Conservation (phyloP, 2,113 vertebrate species). For the Gavia stellata region DNA sequence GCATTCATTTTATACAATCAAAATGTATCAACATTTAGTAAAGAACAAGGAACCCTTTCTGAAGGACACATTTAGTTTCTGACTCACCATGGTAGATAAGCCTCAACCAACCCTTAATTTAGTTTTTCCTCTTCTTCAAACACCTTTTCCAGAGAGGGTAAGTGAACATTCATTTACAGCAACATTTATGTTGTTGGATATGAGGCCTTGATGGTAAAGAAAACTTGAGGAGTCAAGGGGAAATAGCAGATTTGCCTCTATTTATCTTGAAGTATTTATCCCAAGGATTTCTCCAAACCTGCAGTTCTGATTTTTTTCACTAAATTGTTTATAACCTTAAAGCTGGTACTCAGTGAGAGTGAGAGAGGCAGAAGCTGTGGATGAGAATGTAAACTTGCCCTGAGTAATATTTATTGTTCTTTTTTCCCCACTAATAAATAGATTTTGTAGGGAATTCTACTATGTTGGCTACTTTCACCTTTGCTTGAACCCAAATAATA, state of each 20-base stretch:
- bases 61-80: not conserved
- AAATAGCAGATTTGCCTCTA: not conserved
- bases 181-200: not conserved
- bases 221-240: not conserved
- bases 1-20: not conserved
- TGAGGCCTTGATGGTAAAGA: not conserved
- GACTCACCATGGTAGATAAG: not conserved
- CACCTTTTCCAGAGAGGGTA: not conserved
- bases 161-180: not conserved
- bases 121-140: not conserved
- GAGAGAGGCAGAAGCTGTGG: not conserved
- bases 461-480: not conserved
- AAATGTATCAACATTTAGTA: not conserved
- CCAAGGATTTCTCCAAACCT: not conserved
- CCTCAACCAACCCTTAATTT: not conserved
- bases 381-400: not conserved
- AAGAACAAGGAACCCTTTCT: not conserved
- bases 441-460: not conserved
- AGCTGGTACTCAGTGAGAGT: not conserved
- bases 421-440: not conserved
- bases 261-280: not conserved
- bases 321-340: not conserved
- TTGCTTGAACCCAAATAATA: not conserved
- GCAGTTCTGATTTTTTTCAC: not conserved
- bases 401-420: not conserved